Percentiles rank a stretch among this genome's conserved stretches.
phyloP scores from a whole-genome alignment of 2,888 invertebrate genomes.

The Stegophylla sp. region DNA sequence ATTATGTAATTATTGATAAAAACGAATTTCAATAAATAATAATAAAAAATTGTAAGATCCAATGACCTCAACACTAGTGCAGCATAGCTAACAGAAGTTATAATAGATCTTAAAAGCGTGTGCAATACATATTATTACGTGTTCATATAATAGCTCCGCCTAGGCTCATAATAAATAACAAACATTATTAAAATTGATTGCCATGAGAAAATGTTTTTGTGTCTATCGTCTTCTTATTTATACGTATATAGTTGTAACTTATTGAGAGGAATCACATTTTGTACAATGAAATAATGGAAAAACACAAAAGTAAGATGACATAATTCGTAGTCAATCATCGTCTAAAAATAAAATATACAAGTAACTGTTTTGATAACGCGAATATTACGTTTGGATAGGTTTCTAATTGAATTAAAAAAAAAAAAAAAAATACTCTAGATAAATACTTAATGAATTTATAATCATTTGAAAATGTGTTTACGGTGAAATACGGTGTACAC shows the following conservation, averaged over 20 bases:
- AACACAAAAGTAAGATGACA: background rate
- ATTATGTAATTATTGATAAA: slow-evolving; percentile 14
- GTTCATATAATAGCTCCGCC: background rate
- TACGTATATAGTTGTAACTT: background rate
- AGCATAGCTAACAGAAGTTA: slow-evolving; percentile 4
- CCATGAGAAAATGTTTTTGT: slow-evolving; percentile 1
- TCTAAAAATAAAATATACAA: background rate
- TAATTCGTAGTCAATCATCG: slow-evolving; percentile 4
- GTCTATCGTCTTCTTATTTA: background rate
- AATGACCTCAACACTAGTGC: slow-evolving; percentile 21
- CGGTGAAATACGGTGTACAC: background rate
- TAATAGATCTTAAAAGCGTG: slow-evolving; percentile 25
- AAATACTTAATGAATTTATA: background rate
- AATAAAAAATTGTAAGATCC: background rate
- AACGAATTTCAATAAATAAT: background rate
- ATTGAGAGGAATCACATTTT: background rate
- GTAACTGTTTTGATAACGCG: background rate
- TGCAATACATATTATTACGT: background rate
- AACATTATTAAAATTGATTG: slow-evolving; percentile 37
- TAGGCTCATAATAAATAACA: slow-evolving; percentile 26
- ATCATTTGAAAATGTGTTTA: background rate
- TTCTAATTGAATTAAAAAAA: background rate
- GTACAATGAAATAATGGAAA: slow-evolving; percentile 3
- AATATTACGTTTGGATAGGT: background rate
- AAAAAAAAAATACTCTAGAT: no score